Evolutionary conservation across 2,797 vertebrate genomes (phyloP), one percentile per base, ranked within the genome.

Genomic region (Thunnus albacares): DNA sequence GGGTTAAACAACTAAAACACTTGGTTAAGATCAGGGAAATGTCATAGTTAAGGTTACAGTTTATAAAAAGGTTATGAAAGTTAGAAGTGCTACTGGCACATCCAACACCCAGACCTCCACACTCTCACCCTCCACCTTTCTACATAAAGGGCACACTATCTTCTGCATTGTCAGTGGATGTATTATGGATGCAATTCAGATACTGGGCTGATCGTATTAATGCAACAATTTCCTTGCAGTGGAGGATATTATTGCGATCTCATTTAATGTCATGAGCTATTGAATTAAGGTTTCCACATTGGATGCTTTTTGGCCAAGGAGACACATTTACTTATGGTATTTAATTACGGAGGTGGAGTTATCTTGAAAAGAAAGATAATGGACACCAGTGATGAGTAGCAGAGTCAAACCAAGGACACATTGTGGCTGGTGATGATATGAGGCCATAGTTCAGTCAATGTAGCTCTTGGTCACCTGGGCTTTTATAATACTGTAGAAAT

Each of bases 391-490:
- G 77, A 84, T 84, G 84, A 84, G 75, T 63, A 70, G 66, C 58
- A 70, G 83, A 84, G 92, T 90, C 88, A 90, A 52, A 79, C 69
- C 83, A 90, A 93, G 92, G 92, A 82, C 92, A 86, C n/a, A 2
- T 33, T 11, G 33, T 78, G 62, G 55, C 67, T 82, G 57, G 14
- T 74, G 82, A 81, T 86, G 77, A 80, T 79, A 22, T 61, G 33
- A 86, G 66, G 66, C 47, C 71, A 67, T 11, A 1, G 35, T 71
- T 79, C 82, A 78, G 65, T 63, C 45, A 66, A 38, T n/a, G 69
- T 12, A 62, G 74, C 65, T 57, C 62, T 69, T 79, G 15, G 15
- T 2, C 79, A 75, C 81, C 47, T 77, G 60, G 55, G 45, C 61
- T 61, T 80, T 80, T 57, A 52, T 30, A 38, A 49, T 17, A 49